A percentile compares a stretch with the other conserved stretches of the same genome.
Evolutionary conservation across 2,797 vertebrate genomes (phyloP).

Genomic region (Argya squamiceps): DNA sequence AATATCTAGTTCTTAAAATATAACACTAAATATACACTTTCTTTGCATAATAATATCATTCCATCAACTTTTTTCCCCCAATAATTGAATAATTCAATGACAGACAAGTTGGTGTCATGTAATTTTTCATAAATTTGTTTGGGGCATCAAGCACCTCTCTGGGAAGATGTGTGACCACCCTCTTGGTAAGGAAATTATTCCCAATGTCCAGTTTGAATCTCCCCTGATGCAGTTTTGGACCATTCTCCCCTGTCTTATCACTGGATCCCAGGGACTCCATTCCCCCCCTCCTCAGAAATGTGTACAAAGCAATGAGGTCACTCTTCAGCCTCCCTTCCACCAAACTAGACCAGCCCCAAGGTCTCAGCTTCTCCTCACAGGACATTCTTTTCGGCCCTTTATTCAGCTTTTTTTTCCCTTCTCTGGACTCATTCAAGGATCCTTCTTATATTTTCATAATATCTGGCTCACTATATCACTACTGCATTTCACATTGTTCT

Average conservation of each 20-base stretch:
- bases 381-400: neutral
- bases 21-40: neutral
- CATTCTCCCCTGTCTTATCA: accelerated
- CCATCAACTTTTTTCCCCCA: neutral
- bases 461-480: neutral
- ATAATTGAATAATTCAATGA: neutral
- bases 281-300: neutral
- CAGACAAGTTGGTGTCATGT: neutral
- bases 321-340: neutral
- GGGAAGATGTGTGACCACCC: neutral
- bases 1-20: neutral
- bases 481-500: neutral
- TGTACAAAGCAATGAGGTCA: accelerated
- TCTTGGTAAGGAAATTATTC: accelerated
- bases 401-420: neutral
- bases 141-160: neutral
- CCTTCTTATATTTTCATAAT: neutral
- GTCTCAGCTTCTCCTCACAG: neutral
- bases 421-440: too few relatives aligned
- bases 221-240: accelerated
- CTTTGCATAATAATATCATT: neutral
- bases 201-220: neutral
- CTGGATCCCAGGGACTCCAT: too few relatives aligned
- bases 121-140: neutral
- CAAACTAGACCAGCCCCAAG: neutral